phyloP scores from a whole-genome alignment of 1,140 invertebrate species.

The Ostrea edulis region DNA sequence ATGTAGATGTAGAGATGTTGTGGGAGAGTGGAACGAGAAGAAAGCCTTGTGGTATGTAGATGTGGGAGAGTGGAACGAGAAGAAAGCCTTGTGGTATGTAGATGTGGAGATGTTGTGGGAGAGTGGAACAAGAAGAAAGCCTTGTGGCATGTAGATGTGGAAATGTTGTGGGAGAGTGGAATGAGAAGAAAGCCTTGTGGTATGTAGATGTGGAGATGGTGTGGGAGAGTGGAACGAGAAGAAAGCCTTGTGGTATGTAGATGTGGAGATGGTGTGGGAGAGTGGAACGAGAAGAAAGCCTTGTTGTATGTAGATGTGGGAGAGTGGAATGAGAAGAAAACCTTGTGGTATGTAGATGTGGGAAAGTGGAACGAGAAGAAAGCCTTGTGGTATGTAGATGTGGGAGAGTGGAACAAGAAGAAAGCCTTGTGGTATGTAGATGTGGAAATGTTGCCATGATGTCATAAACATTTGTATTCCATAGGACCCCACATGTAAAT shows the following conservation, averaged over 20 bases:
- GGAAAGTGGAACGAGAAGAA: conserved; percentile 94
- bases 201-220: too few relatives aligned
- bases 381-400: conserved; percentile 87
- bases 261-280: too few relatives aligned
- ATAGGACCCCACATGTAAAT: too few relatives aligned
- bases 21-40: conserved; percentile 93
- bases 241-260: conserved; percentile 88
- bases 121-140: conserved; percentile 94
- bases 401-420: conserved; percentile 93
- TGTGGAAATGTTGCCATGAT: too few relatives aligned
- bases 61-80: conserved; percentile 95
- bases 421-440: conserved; percentile 86
- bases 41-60: conserved; percentile 87
- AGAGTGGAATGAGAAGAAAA: conserved; percentile 94
- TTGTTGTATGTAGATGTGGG: conserved; percentile 88
- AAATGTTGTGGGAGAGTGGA: conserved; percentile 97
- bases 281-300: conserved; percentile 93
- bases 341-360: conserved; percentile 87
- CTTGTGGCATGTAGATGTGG: conserved; percentile 84
- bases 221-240: conserved; percentile 93
- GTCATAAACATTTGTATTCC: too few relatives aligned
- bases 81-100: conserved; percentile 87
- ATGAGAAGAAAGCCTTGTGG: conserved; percentile 90
- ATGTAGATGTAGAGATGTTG: too few relatives aligned
- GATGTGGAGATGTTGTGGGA: too few relatives aligned